These are phyloP conservation scores for Trachelus stipa DNA, from an alignment of 2,888 invertebrate species.

Conservation along the genomic window DNA sequence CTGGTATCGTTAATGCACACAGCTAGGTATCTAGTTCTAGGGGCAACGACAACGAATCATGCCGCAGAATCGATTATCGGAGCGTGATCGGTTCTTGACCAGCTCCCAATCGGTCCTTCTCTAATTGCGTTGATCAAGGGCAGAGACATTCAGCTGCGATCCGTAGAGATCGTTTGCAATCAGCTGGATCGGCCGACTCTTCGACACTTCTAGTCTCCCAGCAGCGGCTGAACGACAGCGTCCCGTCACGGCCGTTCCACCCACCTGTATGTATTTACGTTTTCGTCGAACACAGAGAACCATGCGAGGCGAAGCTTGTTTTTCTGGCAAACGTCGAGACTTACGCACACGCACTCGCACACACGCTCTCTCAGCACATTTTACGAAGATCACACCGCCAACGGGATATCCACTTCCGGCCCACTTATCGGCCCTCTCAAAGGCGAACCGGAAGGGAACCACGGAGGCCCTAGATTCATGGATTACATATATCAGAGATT, in stretches of 20 bases:
- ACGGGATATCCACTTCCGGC: not conserved
- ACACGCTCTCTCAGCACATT: slow-evolving; percentile 36
- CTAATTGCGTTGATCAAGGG: not conserved
- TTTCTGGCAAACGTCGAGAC: slow-evolving; percentile 62
- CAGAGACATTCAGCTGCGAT: not conserved
- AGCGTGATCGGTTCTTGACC: not conserved
- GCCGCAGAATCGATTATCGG: slow-evolving; percentile 57
- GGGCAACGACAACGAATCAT: slow-evolving; percentile 66
- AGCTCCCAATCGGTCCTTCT: not conserved
- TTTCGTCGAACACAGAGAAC: slow-evolving; percentile 60
- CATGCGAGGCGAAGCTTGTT: slow-evolving; percentile 65
- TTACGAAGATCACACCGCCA: not conserved
- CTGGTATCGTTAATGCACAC: slow-evolving; percentile 63
- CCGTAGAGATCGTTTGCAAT: not conserved
- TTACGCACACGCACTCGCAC: slow-evolving; percentile 58
- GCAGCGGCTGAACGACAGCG: not conserved
- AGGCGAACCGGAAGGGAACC: slow-evolving; percentile 16
- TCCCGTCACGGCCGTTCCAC: not conserved
- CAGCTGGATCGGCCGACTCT: not conserved
- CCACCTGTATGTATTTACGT: slow-evolving; percentile 15
- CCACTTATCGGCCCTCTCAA: not conserved
- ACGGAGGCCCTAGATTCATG: slow-evolving; percentile 9
- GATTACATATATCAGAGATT: not conserved
- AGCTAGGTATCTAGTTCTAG: slow-evolving; percentile 64
- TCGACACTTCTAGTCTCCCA: too few species aligned